Percentiles rank a stretch among this genome's conserved stretches.
phyloP scores from a whole-genome alignment of 2,797 vertebrate species.

The Pogoniulus pusillus region DNA sequence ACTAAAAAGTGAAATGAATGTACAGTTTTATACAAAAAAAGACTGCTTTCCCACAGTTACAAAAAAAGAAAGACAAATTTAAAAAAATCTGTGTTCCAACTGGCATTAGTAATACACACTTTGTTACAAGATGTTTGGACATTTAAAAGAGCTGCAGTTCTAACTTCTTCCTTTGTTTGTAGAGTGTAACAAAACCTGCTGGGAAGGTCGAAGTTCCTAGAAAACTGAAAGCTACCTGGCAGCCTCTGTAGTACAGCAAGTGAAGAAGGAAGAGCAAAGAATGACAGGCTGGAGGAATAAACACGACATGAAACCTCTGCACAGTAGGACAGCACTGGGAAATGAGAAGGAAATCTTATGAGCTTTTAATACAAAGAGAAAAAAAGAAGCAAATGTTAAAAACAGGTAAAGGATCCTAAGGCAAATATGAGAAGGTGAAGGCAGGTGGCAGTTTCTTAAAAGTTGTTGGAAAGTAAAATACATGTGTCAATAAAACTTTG shows the following conservation, averaged over 20 bases:
- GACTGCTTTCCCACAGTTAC: slow-evolving; percentile 18
- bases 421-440: slow-evolving; percentile 25
- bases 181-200: slow-evolving; percentile 59
- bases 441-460: slow-evolving; percentile 3
- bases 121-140: slow-evolving; percentile 57
- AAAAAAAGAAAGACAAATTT: slow-evolving; percentile 7
- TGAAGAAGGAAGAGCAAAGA: slow-evolving; percentile 62
- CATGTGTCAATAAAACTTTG: slow-evolving; percentile 24
- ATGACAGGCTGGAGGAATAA: slow-evolving; percentile 55
- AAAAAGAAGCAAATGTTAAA: slow-evolving; percentile 44
- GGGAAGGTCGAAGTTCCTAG: slow-evolving; percentile 65
- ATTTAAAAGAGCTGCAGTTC: slow-evolving; percentile 63
- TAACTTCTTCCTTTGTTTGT: slow-evolving; percentile 63
- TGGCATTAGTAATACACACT: slow-evolving; percentile 64
- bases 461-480: slow-evolving; percentile 17
- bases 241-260: slow-evolving; percentile 60
- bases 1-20: slow-evolving; percentile 34
- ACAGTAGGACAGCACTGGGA: slow-evolving; percentile 52
- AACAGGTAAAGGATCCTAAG: slow-evolving; percentile 12
- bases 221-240: slow-evolving; percentile 62
- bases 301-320: slow-evolving; percentile 50
- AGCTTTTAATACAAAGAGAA: slow-evolving; percentile 40
- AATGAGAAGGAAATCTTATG: slow-evolving; percentile 50
- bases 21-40: slow-evolving; percentile 39
- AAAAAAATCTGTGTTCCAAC: slow-evolving; percentile 24